Conservation (phyloP, 2,888 invertebrate species). For the Mayetiola destructor region DNA sequence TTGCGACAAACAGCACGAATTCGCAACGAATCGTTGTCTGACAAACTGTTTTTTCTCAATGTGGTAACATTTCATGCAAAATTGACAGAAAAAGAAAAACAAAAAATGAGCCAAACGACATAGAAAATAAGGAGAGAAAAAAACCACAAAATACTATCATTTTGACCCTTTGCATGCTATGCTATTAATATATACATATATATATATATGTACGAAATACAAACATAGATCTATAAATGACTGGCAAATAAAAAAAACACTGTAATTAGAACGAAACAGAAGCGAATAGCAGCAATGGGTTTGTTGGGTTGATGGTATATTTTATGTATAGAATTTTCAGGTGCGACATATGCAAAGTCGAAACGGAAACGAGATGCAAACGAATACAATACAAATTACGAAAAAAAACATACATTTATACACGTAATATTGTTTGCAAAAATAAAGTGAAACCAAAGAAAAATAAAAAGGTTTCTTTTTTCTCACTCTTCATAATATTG, state of each 20-base stretch:
- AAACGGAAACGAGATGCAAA: conserved; percentile 10
- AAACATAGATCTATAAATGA: neutral
- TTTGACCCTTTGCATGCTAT: neutral
- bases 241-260: neutral
- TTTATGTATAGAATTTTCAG: neutral
- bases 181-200: no score
- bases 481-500: no score
- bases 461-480: no score
- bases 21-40: no score
- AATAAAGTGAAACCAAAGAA: no score
- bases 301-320: no score
- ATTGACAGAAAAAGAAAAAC: neutral
- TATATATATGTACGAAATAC: neutral
- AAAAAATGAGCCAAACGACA: neutral
- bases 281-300: no score
- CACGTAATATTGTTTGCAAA: neutral
- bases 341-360: conserved; percentile 12
- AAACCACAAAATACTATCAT: no score
- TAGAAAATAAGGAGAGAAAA: no score
- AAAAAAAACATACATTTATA: neutral
- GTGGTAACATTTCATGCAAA: neutral
- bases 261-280: neutral
- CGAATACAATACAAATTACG: neutral
- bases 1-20: no score
- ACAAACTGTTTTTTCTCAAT: neutral